A percentile compares a stretch with the other conserved stretches of the same genome.
These are phyloP conservation scores for Adelognathus sp. DNA, from an alignment of 2,888 invertebrate species.

Conservation along the genomic window DNA sequence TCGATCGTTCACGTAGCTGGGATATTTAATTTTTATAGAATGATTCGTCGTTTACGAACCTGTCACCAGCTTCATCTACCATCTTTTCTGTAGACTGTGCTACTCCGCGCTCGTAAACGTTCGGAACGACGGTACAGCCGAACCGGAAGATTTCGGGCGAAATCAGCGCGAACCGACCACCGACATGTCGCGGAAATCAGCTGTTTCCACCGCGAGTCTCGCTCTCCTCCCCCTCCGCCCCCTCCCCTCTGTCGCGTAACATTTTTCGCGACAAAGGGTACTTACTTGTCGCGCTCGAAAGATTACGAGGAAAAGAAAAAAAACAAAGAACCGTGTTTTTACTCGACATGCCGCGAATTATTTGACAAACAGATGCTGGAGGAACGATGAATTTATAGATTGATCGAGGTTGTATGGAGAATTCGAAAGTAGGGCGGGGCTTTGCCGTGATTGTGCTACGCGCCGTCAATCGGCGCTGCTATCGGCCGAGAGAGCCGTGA, in stretches of 20 bases:
- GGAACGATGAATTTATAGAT: no score
- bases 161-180: constrained; percentile 17
- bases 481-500: constrained; percentile 48
- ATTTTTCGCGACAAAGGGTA: no score
- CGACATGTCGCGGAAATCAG: constrained; percentile 66
- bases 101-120: constrained; percentile 54
- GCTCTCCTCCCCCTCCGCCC: no score
- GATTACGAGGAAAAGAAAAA: no score
- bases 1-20: no score
- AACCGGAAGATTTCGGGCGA: constrained; percentile 68
- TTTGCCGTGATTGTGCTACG: constrained; percentile 29
- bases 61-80: constrained; percentile 80
- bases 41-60: constrained; percentile 73
- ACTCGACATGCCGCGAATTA: no score
- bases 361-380: no score
- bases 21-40: background rate
- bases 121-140: constrained; percentile 64
- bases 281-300: no score
- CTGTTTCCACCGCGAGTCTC: constrained; percentile 67
- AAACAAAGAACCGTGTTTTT: no score
- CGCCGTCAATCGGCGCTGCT: constrained; percentile 54
- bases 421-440: constrained; percentile 23
- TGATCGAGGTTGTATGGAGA: no score
- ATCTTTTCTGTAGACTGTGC: constrained; percentile 71
- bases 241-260: no score